Percentiles rank a stretch among this genome's conserved stretches.
phyloP scores from a whole-genome alignment of 2,113 vertebrate species.

The Lepisosteus osseus region DNA sequence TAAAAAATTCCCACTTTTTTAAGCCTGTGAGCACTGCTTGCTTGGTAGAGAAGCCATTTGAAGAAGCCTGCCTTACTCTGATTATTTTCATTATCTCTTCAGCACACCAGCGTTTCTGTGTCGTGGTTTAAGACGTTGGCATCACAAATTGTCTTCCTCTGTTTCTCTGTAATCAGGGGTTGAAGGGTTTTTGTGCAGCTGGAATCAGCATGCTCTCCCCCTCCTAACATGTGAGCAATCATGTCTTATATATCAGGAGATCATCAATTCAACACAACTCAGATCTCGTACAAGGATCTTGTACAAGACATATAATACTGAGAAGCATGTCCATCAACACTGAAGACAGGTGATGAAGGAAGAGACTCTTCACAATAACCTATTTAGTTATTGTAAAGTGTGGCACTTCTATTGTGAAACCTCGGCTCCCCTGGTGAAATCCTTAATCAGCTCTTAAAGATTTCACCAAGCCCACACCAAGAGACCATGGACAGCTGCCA shows the following conservation, averaged over 20 bases:
- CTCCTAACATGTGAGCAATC: not conserved
- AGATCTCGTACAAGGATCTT: not conserved
- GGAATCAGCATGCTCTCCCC: not conserved
- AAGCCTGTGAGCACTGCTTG: conserved; percentile 6
- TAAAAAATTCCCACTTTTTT: not conserved
- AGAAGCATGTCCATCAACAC: not conserved
- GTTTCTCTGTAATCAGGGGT: not conserved
- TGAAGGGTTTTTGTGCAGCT: not conserved
- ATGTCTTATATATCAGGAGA: not conserved
- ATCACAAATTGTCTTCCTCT: not conserved
- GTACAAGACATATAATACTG: not conserved
- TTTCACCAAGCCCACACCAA: not conserved
- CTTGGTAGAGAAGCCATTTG: not conserved
- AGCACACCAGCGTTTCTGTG: not conserved
- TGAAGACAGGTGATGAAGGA: not conserved
- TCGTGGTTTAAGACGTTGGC: not conserved
- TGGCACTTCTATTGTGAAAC: no score
- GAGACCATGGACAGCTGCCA: conserved; percentile 4
- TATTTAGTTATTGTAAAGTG: not conserved
- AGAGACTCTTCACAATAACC: not conserved
- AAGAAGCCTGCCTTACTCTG: not conserved
- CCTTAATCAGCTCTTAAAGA: not conserved
- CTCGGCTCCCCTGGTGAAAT: not conserved
- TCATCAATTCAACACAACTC: not conserved
- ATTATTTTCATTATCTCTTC: not conserved